Conservation (phyloP, 2,797 vertebrate species). For the Rhinella marina region DNA sequence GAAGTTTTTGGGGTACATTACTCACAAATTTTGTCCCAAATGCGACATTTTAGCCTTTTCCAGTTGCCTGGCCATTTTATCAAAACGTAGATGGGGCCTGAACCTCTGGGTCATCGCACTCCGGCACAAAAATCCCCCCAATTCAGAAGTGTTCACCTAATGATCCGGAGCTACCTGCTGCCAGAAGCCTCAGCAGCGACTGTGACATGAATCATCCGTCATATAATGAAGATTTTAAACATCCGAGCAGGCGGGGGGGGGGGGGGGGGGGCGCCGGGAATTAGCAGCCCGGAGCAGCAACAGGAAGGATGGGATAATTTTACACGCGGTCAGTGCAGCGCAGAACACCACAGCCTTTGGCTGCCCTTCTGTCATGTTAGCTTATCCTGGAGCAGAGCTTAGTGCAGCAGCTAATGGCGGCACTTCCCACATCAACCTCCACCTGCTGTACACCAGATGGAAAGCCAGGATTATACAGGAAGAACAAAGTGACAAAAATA, state of each 20-base stretch:
- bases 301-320: background rate
- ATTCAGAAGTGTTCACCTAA: too few species aligned
- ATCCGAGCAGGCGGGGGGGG: background rate
- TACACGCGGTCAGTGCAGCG: constrained; percentile 5
- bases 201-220: background rate
- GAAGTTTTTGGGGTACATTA: too few species aligned
- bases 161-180: background rate
- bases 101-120: too few species aligned
- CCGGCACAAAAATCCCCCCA: too few species aligned
- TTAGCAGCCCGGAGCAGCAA: background rate
- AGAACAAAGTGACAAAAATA: background rate
- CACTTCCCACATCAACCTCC: background rate
- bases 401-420: background rate
- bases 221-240: background rate
- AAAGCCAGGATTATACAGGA: fast-evolving
- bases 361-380: constrained; percentile 57
- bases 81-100: too few species aligned
- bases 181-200: background rate
- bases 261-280: background rate
- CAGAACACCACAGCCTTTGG: constrained; percentile 37
- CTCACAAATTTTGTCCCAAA: too few species aligned
- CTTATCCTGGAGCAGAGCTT: background rate
- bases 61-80: too few species aligned
- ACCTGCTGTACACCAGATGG: background rate
- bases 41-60: too few species aligned